These are phyloP conservation scores for Dipodomys stephensi DNA, from an alignment of 2,113 vertebrate genomes.

Conservation along the genomic window DNA sequence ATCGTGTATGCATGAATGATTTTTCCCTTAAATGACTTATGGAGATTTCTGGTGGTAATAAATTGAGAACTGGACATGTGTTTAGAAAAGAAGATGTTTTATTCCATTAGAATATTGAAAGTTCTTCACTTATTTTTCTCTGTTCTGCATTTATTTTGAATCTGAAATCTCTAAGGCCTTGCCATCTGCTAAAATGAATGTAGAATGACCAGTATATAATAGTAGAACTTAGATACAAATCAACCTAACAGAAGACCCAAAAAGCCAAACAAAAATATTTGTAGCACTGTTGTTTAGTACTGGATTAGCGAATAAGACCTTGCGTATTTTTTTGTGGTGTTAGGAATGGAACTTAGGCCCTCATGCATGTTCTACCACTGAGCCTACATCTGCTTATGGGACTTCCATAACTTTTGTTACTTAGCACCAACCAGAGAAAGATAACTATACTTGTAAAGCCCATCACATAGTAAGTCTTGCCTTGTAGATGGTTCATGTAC, in stretches of 20 bases:
- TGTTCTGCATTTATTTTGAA: background rate
- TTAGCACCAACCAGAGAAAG: too few relatives aligned
- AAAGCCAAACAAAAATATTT: too few relatives aligned
- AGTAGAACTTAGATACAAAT: background rate
- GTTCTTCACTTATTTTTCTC: background rate
- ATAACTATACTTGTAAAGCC: too few relatives aligned
- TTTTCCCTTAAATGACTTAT: conserved; percentile 20
- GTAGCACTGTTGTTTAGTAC: too few relatives aligned
- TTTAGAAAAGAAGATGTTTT: conserved; percentile 5
- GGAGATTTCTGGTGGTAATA: background rate
- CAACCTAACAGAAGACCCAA: background rate
- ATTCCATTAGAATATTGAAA: background rate
- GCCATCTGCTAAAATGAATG: background rate
- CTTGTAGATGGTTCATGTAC: too few relatives aligned
- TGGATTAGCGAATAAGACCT: too few relatives aligned
- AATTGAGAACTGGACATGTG: background rate
- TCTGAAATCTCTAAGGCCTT: background rate
- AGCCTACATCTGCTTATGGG: too few relatives aligned
- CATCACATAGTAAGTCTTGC: too few relatives aligned
- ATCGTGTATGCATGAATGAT: background rate
- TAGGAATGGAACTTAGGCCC: too few relatives aligned
- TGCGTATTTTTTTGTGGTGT: too few relatives aligned
- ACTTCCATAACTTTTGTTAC: too few relatives aligned
- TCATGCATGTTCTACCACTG: too few relatives aligned
- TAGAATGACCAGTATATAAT: background rate